These are phyloP conservation scores for Cosmorhoe ocellata DNA, from an alignment of 2,888 invertebrate genomes.

Conservation along the genomic window DNA sequence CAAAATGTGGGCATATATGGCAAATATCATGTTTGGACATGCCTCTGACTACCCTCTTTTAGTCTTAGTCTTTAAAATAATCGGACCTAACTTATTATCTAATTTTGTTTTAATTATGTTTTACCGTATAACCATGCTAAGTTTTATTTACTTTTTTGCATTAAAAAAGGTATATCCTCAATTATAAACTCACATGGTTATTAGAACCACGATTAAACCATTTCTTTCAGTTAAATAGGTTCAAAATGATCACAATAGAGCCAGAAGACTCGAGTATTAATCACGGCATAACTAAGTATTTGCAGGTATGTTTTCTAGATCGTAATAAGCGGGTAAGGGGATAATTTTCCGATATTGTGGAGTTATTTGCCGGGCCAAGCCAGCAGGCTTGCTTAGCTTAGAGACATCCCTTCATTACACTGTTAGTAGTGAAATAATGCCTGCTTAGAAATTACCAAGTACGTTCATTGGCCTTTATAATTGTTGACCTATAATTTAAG, in stretches of 20 bases:
- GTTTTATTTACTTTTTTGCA: too few species aligned
- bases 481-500: background rate
- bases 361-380: slow-evolving; percentile 11
- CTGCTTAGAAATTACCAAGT: slow-evolving; percentile 13
- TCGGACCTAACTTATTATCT: too few species aligned
- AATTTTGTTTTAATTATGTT: too few species aligned
- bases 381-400: slow-evolving; percentile 22
- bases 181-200: background rate
- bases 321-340: slow-evolving; percentile 24
- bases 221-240: slow-evolving; percentile 9
- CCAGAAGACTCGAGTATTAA: slow-evolving; percentile 15
- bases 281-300: slow-evolving; percentile 20
- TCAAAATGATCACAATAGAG: slow-evolving; percentile 15
- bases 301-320: slow-evolving; percentile 18
- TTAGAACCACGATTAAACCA: slow-evolving; percentile 13
- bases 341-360: slow-evolving; percentile 23
- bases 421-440: slow-evolving; percentile 36
- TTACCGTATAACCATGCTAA: too few species aligned
- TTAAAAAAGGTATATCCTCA: too few species aligned
- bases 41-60: too few species aligned
- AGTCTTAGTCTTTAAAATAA: too few species aligned
- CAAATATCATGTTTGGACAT: too few species aligned
- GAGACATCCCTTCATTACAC: slow-evolving; percentile 33
- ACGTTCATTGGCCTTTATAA: background rate
- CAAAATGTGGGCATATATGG: too few species aligned